Conservation (phyloP, 2,797 vertebrate genomes). For the Fistularia tabacaria region DNA sequence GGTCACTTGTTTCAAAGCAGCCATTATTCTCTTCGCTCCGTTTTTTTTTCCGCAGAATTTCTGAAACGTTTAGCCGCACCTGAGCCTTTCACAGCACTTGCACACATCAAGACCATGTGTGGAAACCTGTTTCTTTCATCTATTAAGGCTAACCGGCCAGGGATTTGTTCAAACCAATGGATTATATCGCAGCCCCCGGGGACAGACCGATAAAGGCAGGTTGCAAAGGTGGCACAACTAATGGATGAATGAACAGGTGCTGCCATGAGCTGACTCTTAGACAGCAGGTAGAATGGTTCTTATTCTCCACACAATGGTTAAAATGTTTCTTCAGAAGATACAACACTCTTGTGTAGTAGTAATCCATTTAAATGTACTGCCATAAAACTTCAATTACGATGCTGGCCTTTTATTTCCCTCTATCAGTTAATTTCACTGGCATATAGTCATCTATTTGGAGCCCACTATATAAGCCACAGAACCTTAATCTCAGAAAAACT, state of each 20-base stretch:
- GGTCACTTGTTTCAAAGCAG: background rate
- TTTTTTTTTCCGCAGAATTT: slow-evolving; percentile 5
- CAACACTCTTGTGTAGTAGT: too few species aligned
- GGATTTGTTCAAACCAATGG: slow-evolving; percentile 34
- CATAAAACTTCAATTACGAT: too few species aligned
- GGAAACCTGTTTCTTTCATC: slow-evolving; percentile 40
- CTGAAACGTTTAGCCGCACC: slow-evolving; percentile 22
- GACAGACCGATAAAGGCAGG: slow-evolving; percentile 36
- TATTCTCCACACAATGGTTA: slow-evolving; percentile 28
- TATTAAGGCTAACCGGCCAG: slow-evolving; percentile 39
- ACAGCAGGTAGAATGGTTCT: slow-evolving; percentile 32
- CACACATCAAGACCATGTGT: slow-evolving; percentile 17
- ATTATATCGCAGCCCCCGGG: slow-evolving; percentile 36
- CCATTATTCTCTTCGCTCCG: too few species aligned
- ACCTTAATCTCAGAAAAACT: too few species aligned
- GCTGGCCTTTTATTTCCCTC: too few species aligned
- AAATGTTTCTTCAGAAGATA: background rate
- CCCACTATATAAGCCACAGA: too few species aligned
- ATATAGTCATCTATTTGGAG: too few species aligned
- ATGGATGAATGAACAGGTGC: slow-evolving; percentile 33
- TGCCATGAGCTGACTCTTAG: slow-evolving; percentile 28
- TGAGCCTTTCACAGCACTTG: too few species aligned
- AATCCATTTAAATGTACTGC: too few species aligned
- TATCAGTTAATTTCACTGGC: too few species aligned
- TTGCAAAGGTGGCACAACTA: slow-evolving; percentile 37